Percentiles rank a stretch among this genome's conserved stretches.
These are phyloP conservation scores for Caenorhabditis remanei DNA, from an alignment of 1,140 invertebrate genomes.

Conservation along the genomic window DNA sequence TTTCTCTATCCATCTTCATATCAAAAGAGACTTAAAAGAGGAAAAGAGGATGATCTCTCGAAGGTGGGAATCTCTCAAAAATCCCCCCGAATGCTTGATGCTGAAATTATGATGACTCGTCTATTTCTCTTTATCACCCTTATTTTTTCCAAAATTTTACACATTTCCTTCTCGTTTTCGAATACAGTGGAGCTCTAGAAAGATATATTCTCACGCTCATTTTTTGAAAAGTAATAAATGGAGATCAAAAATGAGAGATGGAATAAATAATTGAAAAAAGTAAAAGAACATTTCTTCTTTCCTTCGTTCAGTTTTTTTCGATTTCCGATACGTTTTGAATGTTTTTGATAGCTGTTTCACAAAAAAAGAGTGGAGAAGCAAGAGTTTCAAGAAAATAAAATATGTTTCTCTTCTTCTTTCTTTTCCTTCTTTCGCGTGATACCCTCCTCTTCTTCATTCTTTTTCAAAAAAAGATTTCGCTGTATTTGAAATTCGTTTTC, in stretches of 20 bases:
- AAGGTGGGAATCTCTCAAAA: conserved; percentile 29
- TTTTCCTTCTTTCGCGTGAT: conserved; percentile 9
- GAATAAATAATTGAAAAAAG: too few relatives aligned
- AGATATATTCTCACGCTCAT: too few relatives aligned
- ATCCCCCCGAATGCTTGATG: not conserved
- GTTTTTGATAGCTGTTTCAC: not conserved
- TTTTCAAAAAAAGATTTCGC: not conserved
- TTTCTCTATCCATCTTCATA: not conserved
- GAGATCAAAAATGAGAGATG: not conserved
- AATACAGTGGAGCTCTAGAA: too few relatives aligned
- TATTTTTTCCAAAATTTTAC: not conserved
- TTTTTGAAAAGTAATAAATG: too few relatives aligned
- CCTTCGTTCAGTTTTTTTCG: not conserved
- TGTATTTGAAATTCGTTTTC: not conserved
- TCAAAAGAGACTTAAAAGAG: not conserved
- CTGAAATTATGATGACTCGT: not conserved
- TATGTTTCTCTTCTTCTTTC: conserved; percentile 28
- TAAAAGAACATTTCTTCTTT: not conserved
- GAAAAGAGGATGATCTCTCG: not conserved
- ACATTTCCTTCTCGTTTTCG: not conserved
- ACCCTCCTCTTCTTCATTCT: not conserved
- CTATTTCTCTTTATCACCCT: too few relatives aligned
- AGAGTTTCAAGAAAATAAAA: conserved; percentile 30
- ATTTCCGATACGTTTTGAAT: not conserved
- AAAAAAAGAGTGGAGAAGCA: not conserved